Evolutionary conservation across 2,797 vertebrate genomes (phyloP).

Genomic region (Spinus pinus): DNA sequence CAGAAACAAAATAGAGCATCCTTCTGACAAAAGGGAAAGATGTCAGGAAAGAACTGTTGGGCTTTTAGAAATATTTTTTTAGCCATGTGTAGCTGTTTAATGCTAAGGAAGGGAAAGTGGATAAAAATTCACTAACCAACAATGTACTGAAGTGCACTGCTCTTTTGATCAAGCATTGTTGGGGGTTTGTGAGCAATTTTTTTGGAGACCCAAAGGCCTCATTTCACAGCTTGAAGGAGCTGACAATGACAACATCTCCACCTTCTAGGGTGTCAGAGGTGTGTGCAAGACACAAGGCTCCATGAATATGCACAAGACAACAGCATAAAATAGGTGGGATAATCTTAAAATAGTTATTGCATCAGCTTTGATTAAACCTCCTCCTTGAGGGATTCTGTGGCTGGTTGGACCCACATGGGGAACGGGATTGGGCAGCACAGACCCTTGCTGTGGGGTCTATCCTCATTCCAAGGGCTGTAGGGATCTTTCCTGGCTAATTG

Average conservation of each 20-base stretch:
- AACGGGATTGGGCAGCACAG: background rate
- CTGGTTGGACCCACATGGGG: background rate
- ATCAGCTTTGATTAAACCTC: background rate
- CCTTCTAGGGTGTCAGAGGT: background rate
- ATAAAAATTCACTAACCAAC: background rate
- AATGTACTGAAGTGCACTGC: background rate
- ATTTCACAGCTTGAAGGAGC: background rate
- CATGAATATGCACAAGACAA: background rate
- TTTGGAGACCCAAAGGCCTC: background rate
- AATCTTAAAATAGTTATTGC: background rate
- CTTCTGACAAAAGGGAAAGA: background rate
- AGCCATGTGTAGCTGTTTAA: background rate
- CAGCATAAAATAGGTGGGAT: background rate
- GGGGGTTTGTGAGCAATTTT: background rate
- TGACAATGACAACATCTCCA: background rate
- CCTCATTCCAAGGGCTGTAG: background rate
- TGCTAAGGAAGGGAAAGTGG: background rate
- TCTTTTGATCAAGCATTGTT: background rate
- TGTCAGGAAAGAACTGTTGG: background rate
- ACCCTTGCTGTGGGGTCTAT: fast-evolving
- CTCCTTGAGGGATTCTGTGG: background rate
- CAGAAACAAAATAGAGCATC: background rate
- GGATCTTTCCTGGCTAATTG: background rate
- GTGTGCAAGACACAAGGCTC: background rate
- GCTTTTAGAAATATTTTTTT: background rate